A percentile compares a stretch with the other conserved stretches of the same genome.
These are phyloP conservation scores for Papilio demoleus DNA, from an alignment of 2,888 invertebrate species.

Conservation along the genomic window DNA sequence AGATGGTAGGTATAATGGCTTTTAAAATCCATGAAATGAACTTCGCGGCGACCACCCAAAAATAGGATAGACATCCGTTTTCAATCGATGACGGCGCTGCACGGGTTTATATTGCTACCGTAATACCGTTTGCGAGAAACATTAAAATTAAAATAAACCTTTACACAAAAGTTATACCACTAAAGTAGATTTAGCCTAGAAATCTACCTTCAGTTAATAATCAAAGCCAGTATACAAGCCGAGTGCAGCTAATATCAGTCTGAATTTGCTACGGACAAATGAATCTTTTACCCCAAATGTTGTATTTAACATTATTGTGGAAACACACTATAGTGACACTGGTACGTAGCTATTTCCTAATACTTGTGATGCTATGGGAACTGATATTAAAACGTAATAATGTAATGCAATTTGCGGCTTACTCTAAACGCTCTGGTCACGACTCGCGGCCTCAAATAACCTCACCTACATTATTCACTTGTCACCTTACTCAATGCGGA, in stretches of 20 bases:
- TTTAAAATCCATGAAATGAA: constrained; percentile 76
- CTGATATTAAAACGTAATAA: constrained; percentile 54
- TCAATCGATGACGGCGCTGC: constrained; percentile 38
- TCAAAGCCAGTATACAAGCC: too few species aligned
- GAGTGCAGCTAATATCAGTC: too few species aligned
- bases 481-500: constrained; percentile 67
- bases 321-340: not conserved
- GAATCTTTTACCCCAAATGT: not conserved
- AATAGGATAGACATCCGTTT: constrained; percentile 54
- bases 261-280: not conserved
- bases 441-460: constrained; percentile 61
- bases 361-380: constrained; percentile 62
- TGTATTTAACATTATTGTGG: not conserved
- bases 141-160: not conserved
- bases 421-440: constrained; percentile 65
- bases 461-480: constrained; percentile 60
- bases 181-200: not conserved
- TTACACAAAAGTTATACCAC: not conserved
- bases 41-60: constrained; percentile 73
- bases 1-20: constrained; percentile 47
- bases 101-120: constrained; percentile 30
- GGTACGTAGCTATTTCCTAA: constrained; percentile 37
- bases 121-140: not conserved
- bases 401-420: constrained; percentile 56
- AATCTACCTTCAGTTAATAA: not conserved